Conservation (phyloP, 1,140 invertebrate genomes). For the Holotrichia oblita region DNA sequence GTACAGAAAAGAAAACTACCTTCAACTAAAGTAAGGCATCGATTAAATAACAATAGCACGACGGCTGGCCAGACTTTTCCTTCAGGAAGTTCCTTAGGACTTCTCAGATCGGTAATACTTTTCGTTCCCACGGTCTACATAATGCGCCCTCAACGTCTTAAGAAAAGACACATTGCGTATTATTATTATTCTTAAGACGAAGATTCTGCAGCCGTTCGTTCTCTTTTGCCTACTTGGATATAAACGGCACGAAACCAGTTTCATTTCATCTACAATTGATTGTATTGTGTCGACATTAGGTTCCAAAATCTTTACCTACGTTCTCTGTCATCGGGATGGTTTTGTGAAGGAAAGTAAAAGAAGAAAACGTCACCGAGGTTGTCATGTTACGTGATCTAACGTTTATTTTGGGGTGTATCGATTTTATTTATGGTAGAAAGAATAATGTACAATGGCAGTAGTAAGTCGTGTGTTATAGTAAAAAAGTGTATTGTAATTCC, state of each 20-base stretch:
- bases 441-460: neutral
- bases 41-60: neutral
- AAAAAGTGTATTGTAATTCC: too few species aligned
- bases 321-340: neutral
- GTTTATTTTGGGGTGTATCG: neutral
- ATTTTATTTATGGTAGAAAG: neutral
- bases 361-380: neutral
- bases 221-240: neutral
- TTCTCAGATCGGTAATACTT: neutral
- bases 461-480: neutral
- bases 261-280: neutral
- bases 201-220: neutral
- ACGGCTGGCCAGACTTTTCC: neutral
- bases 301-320: neutral
- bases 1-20: neutral
- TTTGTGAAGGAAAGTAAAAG: neutral
- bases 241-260: neutral
- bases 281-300: neutral
- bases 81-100: neutral
- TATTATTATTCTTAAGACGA: neutral
- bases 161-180: slow-evolving; percentile 13
- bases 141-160: neutral
- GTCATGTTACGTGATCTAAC: slow-evolving; percentile 5
- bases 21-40: neutral
- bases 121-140: neutral